Base-by-base conservation (phyloP, 2,888 invertebrate species). In the Drosophila cyrtoloma region DNA sequence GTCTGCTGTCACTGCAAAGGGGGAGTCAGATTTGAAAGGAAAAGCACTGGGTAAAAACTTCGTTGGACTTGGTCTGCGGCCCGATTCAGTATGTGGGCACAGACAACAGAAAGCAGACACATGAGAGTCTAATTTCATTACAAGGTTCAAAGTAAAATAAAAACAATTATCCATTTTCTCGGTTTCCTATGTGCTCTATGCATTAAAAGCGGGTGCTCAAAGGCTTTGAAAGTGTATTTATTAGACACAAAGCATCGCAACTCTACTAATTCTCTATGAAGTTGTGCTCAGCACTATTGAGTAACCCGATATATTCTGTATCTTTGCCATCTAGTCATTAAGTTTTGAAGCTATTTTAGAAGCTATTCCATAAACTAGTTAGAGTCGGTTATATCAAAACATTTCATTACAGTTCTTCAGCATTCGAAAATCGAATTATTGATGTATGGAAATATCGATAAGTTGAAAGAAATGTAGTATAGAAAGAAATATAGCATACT, bases 1-100 rank as follows among this genome's bases (percentile, higher is more conserved):
- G 76, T 78, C 70, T 84, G 60, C 71, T 50, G 42, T 28, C 37
- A 32, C 14, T 26, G 59, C 33, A 44, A 56, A n/a, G 14, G 5
- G 50, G 26, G 26, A 4, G 35, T 22, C 47, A 7, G 67, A 60
- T 65, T 60, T 60, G 50, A 66, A 86, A 71, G 65, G 66, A 84
- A 65, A 76, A 84, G 74, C 65, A 62, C 72, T 68, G 51, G 50
- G 37, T 28, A 44, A 53, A 57, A 74, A 75, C 44, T 80, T 75
- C 63, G 32, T 35, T 66, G 72, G 67, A 70, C 59, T 71, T 65
- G 71, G 65, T 61, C 60, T 67, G 56, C 60, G 66, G 55, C 64
- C 72, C 63, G 65, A 53, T 47, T 26, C 57, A 44, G 33, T 55
- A 55, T 77, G 58, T 63, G 52, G 44, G 55, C 62, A 71, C 52